Base-by-base conservation (phyloP, 2,113 vertebrate genomes). In the Plecturocebus donacophilus region DNA sequence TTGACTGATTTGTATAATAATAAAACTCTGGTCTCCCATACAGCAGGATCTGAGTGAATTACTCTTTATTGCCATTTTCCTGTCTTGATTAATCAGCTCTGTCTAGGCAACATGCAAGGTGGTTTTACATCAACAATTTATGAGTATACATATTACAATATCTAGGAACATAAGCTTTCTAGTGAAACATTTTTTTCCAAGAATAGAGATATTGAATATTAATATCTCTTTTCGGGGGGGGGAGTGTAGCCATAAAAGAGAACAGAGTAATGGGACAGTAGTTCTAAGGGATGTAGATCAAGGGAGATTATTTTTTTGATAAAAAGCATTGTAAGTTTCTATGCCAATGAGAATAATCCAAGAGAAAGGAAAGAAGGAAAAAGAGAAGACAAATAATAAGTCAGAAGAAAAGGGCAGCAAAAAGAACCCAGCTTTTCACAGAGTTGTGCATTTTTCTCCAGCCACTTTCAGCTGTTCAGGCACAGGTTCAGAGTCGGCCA, bases 161-260 rank as follows among this genome's bases (percentile, higher is more conserved):
- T 30, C 61, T 64, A 64, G 61, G 30, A 64, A 64, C 27, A 64
- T 30, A 30, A 5, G 61, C 61, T 64, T 64, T 30, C 27, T 64
- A 64, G 30, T 64, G 27, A 30, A 64, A 64, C 61, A 54, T 30
- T 64, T 64, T 61, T 64, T 64, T 30, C 27, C 27, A 64, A 64
- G 27, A 64, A 64, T 30, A n/a, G 49, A 82, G 52, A 45, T 82
- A 20, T n/a, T 56, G 40, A 52, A 49, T 52, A 83, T 35, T 21
- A 76, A 25, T 30, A 95, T 45, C 9, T 77, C 92, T 92, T 82
- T n/a, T 82, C n/a, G n/a, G n/a, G n/a, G n/a, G n/a, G n/a, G n/a
- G 19, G 32, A 88, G 19, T 12, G 70, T 40, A 84, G 32, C 30
- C 25, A 0, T 32, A 76, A 76, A 45, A 73, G 9, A 64, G 21